A percentile compares a stretch with the other conserved stretches of the same genome.
These are phyloP conservation scores for Sepiola atlantica DNA, from an alignment of 2,888 invertebrate genomes.

Conservation along the genomic window DNA sequence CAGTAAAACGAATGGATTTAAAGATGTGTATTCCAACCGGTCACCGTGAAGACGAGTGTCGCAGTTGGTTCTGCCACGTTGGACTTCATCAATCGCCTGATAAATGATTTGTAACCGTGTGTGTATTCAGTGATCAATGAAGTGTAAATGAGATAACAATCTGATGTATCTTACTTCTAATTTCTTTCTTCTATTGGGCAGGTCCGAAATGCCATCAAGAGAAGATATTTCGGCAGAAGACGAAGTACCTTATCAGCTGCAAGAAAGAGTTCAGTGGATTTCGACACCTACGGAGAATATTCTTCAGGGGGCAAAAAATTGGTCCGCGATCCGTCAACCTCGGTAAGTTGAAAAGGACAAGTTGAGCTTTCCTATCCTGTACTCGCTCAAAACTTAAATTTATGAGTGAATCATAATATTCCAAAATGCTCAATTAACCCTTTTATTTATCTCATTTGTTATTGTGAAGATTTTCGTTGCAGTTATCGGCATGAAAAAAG, in stretches of 20 bases:
- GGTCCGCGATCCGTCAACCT: conserved; percentile 38
- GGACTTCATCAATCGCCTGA: too few relatives aligned
- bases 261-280: conserved; percentile 41
- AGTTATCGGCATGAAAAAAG: neutral
- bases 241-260: conserved; percentile 39
- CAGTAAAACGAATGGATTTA: too few relatives aligned
- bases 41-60: too few relatives aligned
- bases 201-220: conserved; percentile 44
- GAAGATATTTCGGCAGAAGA: conserved; percentile 21
- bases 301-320: conserved; percentile 38
- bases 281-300: conserved; percentile 40
- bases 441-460: neutral
- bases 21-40: too few relatives aligned
- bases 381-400: neutral
- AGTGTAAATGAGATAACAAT: neutral
- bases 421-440: neutral
- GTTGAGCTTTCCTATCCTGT: neutral
- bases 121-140: too few relatives aligned
- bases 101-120: too few relatives aligned
- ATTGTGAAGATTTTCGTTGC: neutral
- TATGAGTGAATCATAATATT: neutral
- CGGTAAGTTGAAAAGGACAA: conserved; percentile 36
- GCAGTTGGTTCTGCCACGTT: too few relatives aligned
- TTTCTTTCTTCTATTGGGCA: neutral
- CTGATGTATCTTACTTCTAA: neutral